Conservation (phyloP, 1,140 invertebrate genomes). For the Chionoecetes opilio region DNA sequence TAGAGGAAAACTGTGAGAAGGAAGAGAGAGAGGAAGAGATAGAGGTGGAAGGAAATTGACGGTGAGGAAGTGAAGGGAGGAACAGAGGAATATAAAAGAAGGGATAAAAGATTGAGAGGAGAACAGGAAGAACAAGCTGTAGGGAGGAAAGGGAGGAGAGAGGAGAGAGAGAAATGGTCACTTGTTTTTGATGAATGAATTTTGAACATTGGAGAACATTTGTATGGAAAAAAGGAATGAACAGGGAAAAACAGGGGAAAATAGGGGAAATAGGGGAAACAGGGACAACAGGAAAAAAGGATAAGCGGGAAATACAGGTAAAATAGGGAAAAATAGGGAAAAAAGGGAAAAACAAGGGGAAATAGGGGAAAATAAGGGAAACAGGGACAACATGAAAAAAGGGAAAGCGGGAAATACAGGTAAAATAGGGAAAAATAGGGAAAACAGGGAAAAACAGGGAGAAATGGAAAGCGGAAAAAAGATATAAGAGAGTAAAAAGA, state of each 20-base stretch:
- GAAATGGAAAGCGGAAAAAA: neutral
- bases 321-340: neutral
- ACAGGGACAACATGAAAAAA: neutral
- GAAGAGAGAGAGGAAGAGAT: neutral
- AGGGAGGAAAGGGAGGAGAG: neutral
- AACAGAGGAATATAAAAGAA: neutral
- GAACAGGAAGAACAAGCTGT: neutral
- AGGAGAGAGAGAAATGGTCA: neutral
- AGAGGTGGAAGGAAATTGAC: neutral
- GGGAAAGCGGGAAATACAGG: neutral
- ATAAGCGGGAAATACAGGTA: neutral
- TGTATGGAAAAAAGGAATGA: no score
- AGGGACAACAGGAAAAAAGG: neutral
- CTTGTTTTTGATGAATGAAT: no score
- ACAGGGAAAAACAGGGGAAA: no score
- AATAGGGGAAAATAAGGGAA: neutral
- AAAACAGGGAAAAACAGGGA: neutral
- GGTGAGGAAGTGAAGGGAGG: neutral
- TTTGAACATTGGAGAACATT: no score
- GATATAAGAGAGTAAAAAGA: neutral
- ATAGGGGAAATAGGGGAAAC: no score
- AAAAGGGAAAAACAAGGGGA: neutral
- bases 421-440: neutral
- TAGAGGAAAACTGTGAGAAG: neutral
- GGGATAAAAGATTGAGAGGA: neutral